Base-by-base conservation (phyloP, 2,113 vertebrate species). In the Phoxinus phoxinus region DNA sequence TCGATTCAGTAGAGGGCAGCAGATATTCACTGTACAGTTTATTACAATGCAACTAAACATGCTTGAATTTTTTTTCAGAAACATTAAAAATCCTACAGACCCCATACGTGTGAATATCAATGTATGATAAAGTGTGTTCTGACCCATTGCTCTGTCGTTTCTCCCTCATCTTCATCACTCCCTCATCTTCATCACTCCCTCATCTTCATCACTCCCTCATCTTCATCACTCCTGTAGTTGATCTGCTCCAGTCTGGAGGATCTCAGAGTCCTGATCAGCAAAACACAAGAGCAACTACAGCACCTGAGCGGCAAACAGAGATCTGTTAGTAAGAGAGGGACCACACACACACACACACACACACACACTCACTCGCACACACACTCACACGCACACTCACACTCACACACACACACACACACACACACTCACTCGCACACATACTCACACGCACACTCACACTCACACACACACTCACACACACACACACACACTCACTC, bases 161-260 rank as follows among this genome's bases (percentile, higher is more conserved):
- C 35, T n/a, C 32, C 32, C 32, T 35, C 32, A n/a, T n/a, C n/a
- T n/a, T n/a, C n/a, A n/a, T n/a, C n/a, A n/a, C n/a, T n/a, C n/a
- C n/a, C n/a, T n/a, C n/a, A n/a, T n/a, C n/a, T n/a, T n/a, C n/a
- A n/a, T n/a, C n/a, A n/a, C n/a, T n/a, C n/a, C n/a, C n/a, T n/a
- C n/a, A n/a, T n/a, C n/a, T n/a, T n/a, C n/a, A n/a, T n/a, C n/a
- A n/a, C n/a, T n/a, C n/a, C n/a, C n/a, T n/a, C n/a, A n/a, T n/a
- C n/a, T n/a, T n/a, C n/a, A n/a, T n/a, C n/a, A n/a, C n/a, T n/a
- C 90, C 92, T 95, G 90, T 92, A 99, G 98, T 94, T 99, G 95
- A 97, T 99, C 89, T 99, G 98, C 94, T 97, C 95, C 91, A 99
- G 96, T 96, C 95, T 99, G 91, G 96, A 98, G 89, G 97, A 99